Evolutionary conservation across 2,888 invertebrate genomes (phyloP), one percentile per base, ranked within the genome.

Genomic region (Boloria selene): DNA sequence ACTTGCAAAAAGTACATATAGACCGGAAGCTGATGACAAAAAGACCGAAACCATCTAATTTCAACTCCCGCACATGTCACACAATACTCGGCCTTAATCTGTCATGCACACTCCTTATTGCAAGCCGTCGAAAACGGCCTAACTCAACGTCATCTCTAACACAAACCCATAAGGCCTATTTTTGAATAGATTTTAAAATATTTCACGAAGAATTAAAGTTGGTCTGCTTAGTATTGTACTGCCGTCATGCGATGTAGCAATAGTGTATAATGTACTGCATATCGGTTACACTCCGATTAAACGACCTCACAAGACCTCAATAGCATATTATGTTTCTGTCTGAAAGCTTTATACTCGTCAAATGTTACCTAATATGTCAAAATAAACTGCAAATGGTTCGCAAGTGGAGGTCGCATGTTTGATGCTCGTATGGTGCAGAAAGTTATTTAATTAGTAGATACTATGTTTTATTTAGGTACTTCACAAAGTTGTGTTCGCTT

Each of bases 181-280:
- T 70, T 72, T 5, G 45, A 31, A 17, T 49, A 10, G 17, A 14
- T 31, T 44, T 6, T 22, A 53, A 16, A 44, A 4, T 59, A 47
- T 26, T 44, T 50, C 38, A 31, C 44, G 60, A 47, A 60, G 44
- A 56, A 50, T 52, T 56, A 65, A 65, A 45, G 16, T 61, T 58
- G 64, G 55, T 63, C 61, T 61, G 70, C 65, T 70, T 70, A 74
- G 76, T 78, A 76, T 79, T 72, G 68, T 72, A 73, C 72, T 60
- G 72, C 71, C 63, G 73, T 73, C 74, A 74, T 79, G 77, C 77
- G 74, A 71, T 74, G 70, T 70, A 70, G 76, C 75, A 77, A 76
- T 73, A 73, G 70, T 66, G 59, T 61, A 61, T 68, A 63, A 66
- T 72, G 68, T 65, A 63, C 62, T 45, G 61, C 56, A 70, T 70